phyloP scores from a whole-genome alignment of 2,888 invertebrate genomes.

The Eueremaeus valkanovi region DNA sequence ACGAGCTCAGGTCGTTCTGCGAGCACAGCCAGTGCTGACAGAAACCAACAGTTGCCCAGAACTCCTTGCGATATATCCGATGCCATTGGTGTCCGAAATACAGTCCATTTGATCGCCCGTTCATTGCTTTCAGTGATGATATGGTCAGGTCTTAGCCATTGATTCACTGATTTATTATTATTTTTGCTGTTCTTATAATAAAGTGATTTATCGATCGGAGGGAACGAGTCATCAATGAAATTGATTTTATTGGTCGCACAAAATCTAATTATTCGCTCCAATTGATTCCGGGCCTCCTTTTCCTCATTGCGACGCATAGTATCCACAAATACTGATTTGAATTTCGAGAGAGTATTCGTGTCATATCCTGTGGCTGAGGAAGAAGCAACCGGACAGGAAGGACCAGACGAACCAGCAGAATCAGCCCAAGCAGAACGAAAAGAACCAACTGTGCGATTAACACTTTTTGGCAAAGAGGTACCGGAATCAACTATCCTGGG shows the following conservation, averaged over 20 bases:
- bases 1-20: conserved; percentile 95
- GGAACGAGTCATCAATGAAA: conserved; percentile 92
- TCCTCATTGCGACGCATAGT: conserved; percentile 76
- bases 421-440: no score
- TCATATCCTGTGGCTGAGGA: no score
- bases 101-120: conserved; percentile 70
- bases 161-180: no score
- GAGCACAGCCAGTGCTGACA: conserved; percentile 90
- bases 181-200: no score
- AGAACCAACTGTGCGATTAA: no score
- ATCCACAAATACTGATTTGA: conserved; percentile 60
- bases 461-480: no score
- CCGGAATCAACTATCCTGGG: no score
- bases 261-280: conserved; percentile 84
- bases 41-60: conserved; percentile 94
- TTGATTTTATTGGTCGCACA: conserved; percentile 68
- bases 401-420: no score
- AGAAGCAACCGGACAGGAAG: no score
- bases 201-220: conserved; percentile 81
- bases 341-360: background rate
- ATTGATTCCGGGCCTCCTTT: conserved; percentile 78
- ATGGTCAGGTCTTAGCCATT: conserved; percentile 86
- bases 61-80: conserved; percentile 95
- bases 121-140: conserved; percentile 67
- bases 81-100: conserved; percentile 85